Conservation (phyloP, 37 sponge, comb jelly and placozoan genomes). For the Tethya wilhelma region DNA sequence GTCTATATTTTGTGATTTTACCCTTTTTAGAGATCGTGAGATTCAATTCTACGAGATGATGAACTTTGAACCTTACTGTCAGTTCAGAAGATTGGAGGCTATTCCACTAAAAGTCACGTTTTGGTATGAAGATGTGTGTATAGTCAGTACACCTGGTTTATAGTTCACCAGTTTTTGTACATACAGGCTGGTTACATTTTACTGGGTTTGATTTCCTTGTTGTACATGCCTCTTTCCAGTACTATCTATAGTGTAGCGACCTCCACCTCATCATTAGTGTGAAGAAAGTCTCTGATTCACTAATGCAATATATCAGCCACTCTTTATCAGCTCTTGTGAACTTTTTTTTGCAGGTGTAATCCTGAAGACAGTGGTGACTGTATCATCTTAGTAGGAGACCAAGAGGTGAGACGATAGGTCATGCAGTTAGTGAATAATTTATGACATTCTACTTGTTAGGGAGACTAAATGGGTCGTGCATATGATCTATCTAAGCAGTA, state of each 20-base stretch:
- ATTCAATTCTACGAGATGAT: slow-evolving; percentile 91
- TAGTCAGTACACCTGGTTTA: neutral
- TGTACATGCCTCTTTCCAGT: neutral
- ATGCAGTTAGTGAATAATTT: too few relatives aligned
- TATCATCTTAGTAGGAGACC: slow-evolving; percentile 79
- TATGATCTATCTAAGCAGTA: too few relatives aligned
- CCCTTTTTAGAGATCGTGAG: slow-evolving; percentile 79
- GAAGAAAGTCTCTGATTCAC: too few relatives aligned
- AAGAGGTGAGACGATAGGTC: slow-evolving; percentile 52
- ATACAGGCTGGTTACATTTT: neutral
- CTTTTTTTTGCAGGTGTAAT: slow-evolving; percentile 17
- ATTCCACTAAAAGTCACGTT: slow-evolving; percentile 85
- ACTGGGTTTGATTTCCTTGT: neutral
- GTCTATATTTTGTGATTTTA: neutral
- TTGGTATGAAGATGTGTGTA: slow-evolving; percentile 58
- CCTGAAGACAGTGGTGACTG: slow-evolving; percentile 47
- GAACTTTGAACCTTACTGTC: slow-evolving; percentile 97
- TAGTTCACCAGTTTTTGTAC: too few relatives aligned
- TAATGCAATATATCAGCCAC: too few relatives aligned
- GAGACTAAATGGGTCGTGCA: too few relatives aligned
- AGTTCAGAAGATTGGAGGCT: slow-evolving; percentile 78
- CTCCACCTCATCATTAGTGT: too few relatives aligned
- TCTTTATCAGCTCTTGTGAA: neutral
- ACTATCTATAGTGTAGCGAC: neutral
- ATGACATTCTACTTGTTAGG: too few relatives aligned